Percentiles rank a stretch among this genome's conserved stretches.
phyloP scores from a whole-genome alignment of 2,113 vertebrate species.

The Bothrops jararaca region DNA sequence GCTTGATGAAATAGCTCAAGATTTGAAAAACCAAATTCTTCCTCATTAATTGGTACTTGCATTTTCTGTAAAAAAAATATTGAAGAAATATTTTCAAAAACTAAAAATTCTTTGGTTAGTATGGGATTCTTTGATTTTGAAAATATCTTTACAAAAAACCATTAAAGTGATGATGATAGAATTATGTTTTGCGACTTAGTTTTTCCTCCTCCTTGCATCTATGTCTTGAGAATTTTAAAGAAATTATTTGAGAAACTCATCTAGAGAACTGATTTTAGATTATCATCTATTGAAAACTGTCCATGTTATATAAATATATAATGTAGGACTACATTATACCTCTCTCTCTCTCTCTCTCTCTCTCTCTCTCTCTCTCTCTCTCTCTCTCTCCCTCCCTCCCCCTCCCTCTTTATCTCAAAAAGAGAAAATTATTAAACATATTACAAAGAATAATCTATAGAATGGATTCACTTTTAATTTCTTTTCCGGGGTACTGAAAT shows the following conservation, averaged over 20 bases:
- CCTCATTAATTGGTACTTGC: too few relatives aligned
- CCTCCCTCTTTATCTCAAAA: background rate
- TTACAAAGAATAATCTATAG: background rate
- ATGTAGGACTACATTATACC: background rate
- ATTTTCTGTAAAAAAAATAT: too few relatives aligned
- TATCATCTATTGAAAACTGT: background rate
- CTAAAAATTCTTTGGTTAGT: too few relatives aligned
- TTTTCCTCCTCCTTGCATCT: slow-evolving; percentile 58
- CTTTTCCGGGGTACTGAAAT: background rate
- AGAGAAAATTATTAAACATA: background rate
- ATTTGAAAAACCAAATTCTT: too few relatives aligned
- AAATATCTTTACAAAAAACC: background rate
- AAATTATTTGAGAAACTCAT: background rate
- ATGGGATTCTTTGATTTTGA: too few relatives aligned
- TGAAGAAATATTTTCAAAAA: too few relatives aligned
- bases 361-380: too few relatives aligned
- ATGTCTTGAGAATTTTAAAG: slow-evolving; percentile 24
- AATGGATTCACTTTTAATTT: background rate
- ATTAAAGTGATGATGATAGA: slow-evolving; percentile 44
- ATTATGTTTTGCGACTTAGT: slow-evolving; percentile 55
- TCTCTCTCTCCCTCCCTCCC: too few relatives aligned
- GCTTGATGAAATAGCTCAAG: too few relatives aligned
- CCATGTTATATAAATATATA: background rate
- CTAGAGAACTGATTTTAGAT: slow-evolving; percentile 15
- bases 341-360: rapidly evolving